These are phyloP conservation scores for Ennomos erosarius DNA, from an alignment of 2,888 invertebrate genomes.

Conservation along the genomic window DNA sequence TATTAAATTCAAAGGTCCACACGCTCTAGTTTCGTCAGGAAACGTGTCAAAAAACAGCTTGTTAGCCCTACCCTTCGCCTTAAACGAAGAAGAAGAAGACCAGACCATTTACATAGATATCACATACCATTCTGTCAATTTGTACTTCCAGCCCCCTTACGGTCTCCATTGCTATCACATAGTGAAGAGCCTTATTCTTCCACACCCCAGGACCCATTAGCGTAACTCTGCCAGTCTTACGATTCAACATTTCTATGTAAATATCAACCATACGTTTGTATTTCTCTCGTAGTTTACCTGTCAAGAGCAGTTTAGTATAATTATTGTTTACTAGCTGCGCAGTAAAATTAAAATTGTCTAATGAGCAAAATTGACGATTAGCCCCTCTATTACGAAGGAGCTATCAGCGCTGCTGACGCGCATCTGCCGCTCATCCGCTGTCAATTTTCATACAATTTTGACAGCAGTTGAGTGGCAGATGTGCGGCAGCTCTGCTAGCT, in stretches of 20 bases:
- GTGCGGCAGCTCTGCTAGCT: too few species aligned
- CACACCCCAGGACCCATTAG: conserved; percentile 15
- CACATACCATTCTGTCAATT: conserved; percentile 44
- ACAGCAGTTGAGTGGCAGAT: too few species aligned
- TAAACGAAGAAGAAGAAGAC: too few species aligned
- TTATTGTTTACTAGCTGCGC: not conserved
- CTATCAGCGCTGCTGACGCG: too few species aligned
- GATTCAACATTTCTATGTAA: conserved; percentile 42
- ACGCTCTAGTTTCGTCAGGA: too few species aligned
- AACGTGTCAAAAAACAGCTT: too few species aligned
- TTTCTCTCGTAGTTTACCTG: conserved; percentile 53
- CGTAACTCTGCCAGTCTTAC: conserved; percentile 6
- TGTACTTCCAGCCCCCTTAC: conserved; percentile 43
- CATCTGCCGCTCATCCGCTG: too few species aligned
- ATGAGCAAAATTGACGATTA: too few species aligned
- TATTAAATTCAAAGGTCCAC: too few species aligned
- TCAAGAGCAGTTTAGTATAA: conserved; percentile 33
- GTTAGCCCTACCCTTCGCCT: too few species aligned
- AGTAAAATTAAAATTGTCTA: not conserved
- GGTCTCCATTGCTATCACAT: conserved; percentile 42
- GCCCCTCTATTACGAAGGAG: too few species aligned
- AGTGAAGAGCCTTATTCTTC: conserved; percentile 21
- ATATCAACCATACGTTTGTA: conserved; percentile 51
- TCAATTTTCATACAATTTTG: too few species aligned
- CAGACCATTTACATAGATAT: not conserved